Conservation (phyloP, 2,113 vertebrate species). For the Recurvirostra avosetta region DNA sequence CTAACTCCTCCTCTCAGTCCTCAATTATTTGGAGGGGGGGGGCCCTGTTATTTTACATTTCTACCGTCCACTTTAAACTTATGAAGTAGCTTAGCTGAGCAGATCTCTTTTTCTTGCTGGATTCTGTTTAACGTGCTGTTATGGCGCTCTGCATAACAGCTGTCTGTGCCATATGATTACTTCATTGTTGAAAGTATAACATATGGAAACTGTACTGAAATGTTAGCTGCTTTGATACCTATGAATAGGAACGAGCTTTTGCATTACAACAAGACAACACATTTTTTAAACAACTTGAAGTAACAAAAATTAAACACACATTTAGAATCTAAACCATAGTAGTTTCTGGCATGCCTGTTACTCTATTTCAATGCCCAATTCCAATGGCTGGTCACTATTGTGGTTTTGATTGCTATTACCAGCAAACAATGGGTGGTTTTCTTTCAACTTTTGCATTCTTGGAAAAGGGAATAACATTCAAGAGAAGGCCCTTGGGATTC, state of each 20-base stretch:
- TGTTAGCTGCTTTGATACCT: conserved; percentile 47
- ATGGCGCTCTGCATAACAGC: neutral
- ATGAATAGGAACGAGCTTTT: conserved; percentile 59
- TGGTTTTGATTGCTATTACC: conserved; percentile 34
- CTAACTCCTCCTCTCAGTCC: neutral
- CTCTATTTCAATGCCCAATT: neutral
- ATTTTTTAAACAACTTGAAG: conserved; percentile 4
- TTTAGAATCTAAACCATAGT: conserved; percentile 8
- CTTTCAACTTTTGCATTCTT: neutral
- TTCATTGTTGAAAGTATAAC: conserved; percentile 63
- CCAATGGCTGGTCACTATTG: conserved; percentile 41
- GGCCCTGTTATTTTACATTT: neutral
- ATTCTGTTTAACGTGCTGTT: conserved; percentile 2
- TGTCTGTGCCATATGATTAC: conserved; percentile 45
- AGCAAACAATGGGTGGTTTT: neutral
- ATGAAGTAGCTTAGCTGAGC: neutral
- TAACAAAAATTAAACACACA: neutral
- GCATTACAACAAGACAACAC: neutral
- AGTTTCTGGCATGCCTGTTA: neutral
- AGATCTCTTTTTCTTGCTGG: neutral
- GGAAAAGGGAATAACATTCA: neutral
- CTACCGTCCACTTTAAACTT: neutral
- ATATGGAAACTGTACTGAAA: conserved; percentile 69
- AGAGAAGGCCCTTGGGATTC: neutral
- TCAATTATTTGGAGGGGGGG: neutral